Evolutionary conservation across 2,888 invertebrate species (phyloP), one percentile per base, ranked within the genome.

Genomic region (Pollenia amentaria): DNA sequence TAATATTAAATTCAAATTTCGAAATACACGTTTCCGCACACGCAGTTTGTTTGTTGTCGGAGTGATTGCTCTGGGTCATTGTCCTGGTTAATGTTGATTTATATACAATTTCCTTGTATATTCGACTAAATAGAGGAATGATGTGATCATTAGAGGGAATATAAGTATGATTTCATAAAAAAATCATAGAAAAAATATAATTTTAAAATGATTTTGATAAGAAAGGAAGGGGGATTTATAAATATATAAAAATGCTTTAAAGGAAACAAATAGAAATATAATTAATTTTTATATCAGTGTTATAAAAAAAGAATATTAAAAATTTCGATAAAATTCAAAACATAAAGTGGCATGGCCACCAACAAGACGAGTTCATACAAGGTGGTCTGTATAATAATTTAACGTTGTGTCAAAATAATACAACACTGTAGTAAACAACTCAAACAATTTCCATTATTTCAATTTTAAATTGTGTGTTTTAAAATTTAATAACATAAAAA

Each of bases 31-130:
- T n/a, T 55, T 42, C 29, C n/a, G 55, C 21, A 44, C 7, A 46
- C 16, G 7, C 12, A 46, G 6, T 29, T 29, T 29, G 6, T 29
- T 29, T 29, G 6, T 29, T 29, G n/a, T 29, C 6, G 29, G 29
- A 29, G 29, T 65, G 76, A 57, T 57, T 46, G 44, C 65, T 80
- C 18, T 55, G 65, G 80, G 80, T 80, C 72, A 73, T 53, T 80
- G 80, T 80, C 70, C 80, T 73, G 16, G 42, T 18, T 21, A 11
- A 8, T 21, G 55, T 11, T 21, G 21, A 55, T 21, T 60, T 6
- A 16, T 10, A 4, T 42, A 44, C 4, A 10, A 62, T 40, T 62
- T 40, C 40, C 62, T 62, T 62, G 16, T 29, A 29, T 29, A 29
- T 29, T 29, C 29, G 29, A 29, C 29, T 29, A 29, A 62, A 62